Conservation (phyloP, 2,888 invertebrate species). For the Lottia gigantea region DNA sequence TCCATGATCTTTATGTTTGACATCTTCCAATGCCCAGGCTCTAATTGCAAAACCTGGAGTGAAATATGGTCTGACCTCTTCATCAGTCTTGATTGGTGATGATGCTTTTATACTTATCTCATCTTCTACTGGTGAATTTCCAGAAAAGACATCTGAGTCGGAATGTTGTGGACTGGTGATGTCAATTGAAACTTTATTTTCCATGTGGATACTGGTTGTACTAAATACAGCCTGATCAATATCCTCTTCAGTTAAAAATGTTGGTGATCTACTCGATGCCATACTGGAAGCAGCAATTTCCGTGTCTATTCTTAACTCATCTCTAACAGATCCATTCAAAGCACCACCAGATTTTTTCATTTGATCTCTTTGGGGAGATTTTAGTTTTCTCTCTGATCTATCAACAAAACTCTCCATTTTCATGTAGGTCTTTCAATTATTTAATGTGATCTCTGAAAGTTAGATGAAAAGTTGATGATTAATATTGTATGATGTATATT, state of each 20-base stretch:
- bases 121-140: background rate
- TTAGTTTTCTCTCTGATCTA: background rate
- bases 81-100: background rate
- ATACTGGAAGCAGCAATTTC: background rate
- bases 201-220: background rate
- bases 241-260: constrained; percentile 1
- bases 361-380: background rate
- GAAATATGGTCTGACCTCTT: constrained; percentile 12
- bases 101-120: background rate
- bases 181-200: background rate
- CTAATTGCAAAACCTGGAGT: constrained; percentile 33
- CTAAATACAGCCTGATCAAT: background rate
- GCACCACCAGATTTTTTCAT: background rate
- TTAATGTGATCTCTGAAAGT: too few species aligned
- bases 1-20: constrained; percentile 20
- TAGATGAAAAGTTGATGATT: too few species aligned
- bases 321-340: too few species aligned
- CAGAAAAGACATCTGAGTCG: background rate
- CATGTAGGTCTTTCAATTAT: too few species aligned
- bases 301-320: background rate
- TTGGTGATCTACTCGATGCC: background rate
- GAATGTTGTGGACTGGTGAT: background rate
- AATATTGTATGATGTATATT: too few species aligned
- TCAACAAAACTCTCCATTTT: background rate
- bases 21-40: constrained; percentile 30